Base-by-base conservation (phyloP, 2,797 vertebrate species). In the Myiotriccus ornatus region DNA sequence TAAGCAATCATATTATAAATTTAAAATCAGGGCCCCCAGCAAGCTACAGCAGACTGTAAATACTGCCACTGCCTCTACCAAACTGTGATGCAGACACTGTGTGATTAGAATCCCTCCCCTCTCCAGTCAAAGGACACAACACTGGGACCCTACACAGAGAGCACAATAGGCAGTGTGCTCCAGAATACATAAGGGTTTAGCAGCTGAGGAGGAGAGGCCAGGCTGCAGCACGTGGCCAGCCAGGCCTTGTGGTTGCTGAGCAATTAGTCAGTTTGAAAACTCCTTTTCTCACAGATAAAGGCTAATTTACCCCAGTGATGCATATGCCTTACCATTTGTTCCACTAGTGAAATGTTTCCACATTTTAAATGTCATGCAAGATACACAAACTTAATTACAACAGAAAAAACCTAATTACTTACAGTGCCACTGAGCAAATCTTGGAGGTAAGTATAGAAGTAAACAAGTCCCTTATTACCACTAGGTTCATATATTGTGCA, bases 361-460 rank as follows among this genome's bases (percentile, higher is more conserved):
- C 4, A 35, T 77, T 84, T 70, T 60, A 79, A 74, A 50, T 39
- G 22, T 10, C 50, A 78, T 1, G 7, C 0, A 4, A 59, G 79
- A 87, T 55, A 82, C 12, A 62, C 37, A 86, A 64, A 69, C 1
- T n/a, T 71, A 53, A 53, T 34, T 52, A 30, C 30, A 7, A 30
- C 9, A 79, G 67, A 35, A 8, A 22, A 69, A 67, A 39, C 5
- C 20, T 56, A 56, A 90, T 81, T 74, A 98, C 98, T 97, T 97
- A 99, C 99, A 73, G 98, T 99, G 67, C 99, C 99, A 37, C 99
- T 99, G 47, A 99, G 98, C 82, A 99, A 97, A 95, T 99, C 99
- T 86, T 98, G 98, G 74, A 99, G 96, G 89, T 99, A 98, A 94
- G 97, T 97, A 78, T 99, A 99, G 94, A 99, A 99, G 92, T 98